Evolutionary conservation across 2,888 invertebrate genomes (phyloP).

Genomic region (Meiosimyza decipiens): DNA sequence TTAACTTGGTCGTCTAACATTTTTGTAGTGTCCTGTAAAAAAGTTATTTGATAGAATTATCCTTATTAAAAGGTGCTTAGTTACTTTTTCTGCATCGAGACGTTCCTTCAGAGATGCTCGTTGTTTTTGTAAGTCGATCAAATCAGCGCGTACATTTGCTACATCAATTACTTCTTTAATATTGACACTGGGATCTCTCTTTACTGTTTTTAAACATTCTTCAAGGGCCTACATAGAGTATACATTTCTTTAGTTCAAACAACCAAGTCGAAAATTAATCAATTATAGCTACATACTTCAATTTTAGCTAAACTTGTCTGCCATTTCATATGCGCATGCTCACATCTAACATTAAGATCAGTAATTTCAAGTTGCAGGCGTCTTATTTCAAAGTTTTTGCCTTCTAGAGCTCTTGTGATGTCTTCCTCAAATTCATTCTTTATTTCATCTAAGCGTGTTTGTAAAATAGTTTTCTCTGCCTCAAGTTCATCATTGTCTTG

Average conservation of each 20-base stretch:
- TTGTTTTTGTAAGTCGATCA: constrained; percentile 70
- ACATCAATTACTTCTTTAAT: constrained; percentile 70
- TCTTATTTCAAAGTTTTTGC: constrained; percentile 62
- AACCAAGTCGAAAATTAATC: not conserved
- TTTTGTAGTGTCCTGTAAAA: constrained; percentile 64
- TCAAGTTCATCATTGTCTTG: constrained; percentile 70
- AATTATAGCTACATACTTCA: constrained; percentile 51
- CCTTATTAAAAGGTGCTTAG: not conserved
- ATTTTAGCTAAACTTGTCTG: constrained; percentile 63
- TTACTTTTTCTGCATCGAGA: constrained; percentile 66
- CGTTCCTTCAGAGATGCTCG: constrained; percentile 67
- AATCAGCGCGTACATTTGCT: constrained; percentile 72
- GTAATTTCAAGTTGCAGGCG: constrained; percentile 60
- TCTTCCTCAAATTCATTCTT: constrained; percentile 64
- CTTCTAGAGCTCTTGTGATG: constrained; percentile 58
- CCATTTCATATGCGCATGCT: constrained; percentile 58
- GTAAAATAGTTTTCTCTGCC: constrained; percentile 63
- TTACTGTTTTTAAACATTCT: constrained; percentile 67
- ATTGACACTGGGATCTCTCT: constrained; percentile 65
- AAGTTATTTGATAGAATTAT: not conserved
- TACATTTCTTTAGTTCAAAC: not conserved
- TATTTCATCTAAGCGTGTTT: constrained; percentile 60
- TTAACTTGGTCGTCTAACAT: constrained; percentile 66
- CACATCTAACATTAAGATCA: constrained; percentile 55
- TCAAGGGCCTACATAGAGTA: constrained; percentile 62